Percentiles rank a stretch among this genome's conserved stretches.
phyloP scores from a whole-genome alignment of 2,113 vertebrate genomes.

The Machaerirhynchus nigripectus region DNA sequence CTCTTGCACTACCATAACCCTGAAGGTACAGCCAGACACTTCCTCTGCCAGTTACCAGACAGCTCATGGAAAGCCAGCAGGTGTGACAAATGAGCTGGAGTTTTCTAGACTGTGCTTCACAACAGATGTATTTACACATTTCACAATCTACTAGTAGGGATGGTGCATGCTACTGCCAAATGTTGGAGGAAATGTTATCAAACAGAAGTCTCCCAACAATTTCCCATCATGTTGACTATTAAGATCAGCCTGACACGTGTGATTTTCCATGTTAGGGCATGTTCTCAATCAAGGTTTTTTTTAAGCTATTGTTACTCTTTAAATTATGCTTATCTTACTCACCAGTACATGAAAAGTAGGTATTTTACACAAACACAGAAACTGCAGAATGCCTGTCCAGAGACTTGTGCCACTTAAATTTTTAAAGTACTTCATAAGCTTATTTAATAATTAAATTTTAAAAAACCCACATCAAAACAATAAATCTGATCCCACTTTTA shows the following conservation, averaged over 20 bases:
- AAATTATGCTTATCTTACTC: not conserved
- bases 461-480: not conserved
- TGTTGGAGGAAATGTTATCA: conserved; percentile 53
- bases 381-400: not conserved
- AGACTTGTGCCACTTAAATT: not conserved
- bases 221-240: not conserved
- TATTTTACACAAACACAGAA: not conserved
- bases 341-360: not conserved
- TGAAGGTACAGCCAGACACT: not conserved
- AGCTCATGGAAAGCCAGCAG: conserved; percentile 46
- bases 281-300: not conserved
- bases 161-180: conserved; percentile 37
- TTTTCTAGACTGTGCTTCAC: not conserved
- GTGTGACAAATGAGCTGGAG: conserved; percentile 50
- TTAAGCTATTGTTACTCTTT: not conserved
- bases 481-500: not conserved
- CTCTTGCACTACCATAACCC: not conserved
- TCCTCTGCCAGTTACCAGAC: not conserved
- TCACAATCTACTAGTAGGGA: conserved; percentile 13
- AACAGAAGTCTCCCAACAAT: conserved; percentile 43
- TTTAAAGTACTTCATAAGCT: not conserved
- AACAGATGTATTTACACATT: conserved; percentile 73
- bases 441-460: not conserved
- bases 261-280: not conserved
- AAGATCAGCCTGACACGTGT: not conserved